A percentile compares a stretch with the other conserved stretches of the same genome.
Evolutionary conservation across 2,113 vertebrate species (phyloP).

Genomic region (Gasterosteus nipponicus): DNA sequence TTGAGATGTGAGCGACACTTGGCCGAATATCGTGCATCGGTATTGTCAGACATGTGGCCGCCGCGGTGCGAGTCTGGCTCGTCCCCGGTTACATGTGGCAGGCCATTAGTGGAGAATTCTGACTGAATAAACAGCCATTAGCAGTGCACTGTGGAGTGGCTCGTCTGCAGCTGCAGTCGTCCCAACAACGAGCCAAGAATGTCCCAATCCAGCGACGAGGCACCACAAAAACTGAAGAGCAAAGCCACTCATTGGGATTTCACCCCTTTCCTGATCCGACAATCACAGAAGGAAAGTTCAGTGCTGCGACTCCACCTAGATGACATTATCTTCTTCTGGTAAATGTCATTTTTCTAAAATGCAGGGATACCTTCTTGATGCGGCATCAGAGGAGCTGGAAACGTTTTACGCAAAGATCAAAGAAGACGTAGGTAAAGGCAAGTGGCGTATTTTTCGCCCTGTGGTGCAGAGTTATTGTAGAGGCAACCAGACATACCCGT

Average conservation of each 20-base stretch:
- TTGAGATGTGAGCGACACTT: neutral
- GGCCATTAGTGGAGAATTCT: slow-evolving; percentile 72
- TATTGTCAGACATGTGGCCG: slow-evolving; percentile 41
- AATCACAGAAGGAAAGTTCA: neutral
- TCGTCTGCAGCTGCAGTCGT: slow-evolving; percentile 61
- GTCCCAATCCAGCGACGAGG: slow-evolving; percentile 52
- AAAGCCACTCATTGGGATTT: slow-evolving; percentile 29
- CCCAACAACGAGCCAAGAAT: slow-evolving; percentile 55
- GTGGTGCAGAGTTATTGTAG: slow-evolving; percentile 43
- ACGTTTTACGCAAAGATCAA: slow-evolving; percentile 15
- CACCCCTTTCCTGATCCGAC: slow-evolving; percentile 35
- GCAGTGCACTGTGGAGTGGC: slow-evolving; percentile 74
- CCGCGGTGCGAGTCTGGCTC: slow-evolving; percentile 59
- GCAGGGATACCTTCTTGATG: slow-evolving; percentile 13
- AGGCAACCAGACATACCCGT: slow-evolving; percentile 49
- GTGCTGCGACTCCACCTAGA: neutral
- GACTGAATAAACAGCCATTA: slow-evolving; percentile 80
- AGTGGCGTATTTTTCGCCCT: slow-evolving; percentile 24
- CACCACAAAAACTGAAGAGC: slow-evolving; percentile 61
- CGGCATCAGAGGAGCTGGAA: neutral
- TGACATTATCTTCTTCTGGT: slow-evolving; percentile 12
- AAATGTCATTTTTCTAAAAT: slow-evolving; percentile 10
- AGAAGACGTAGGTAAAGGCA: slow-evolving; percentile 10
- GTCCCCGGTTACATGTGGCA: slow-evolving; percentile 68
- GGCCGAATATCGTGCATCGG: slow-evolving; percentile 7